These are phyloP conservation scores for Ramphastos sulfuratus DNA, from an alignment of 2,113 vertebrate species.

Conservation along the genomic window DNA sequence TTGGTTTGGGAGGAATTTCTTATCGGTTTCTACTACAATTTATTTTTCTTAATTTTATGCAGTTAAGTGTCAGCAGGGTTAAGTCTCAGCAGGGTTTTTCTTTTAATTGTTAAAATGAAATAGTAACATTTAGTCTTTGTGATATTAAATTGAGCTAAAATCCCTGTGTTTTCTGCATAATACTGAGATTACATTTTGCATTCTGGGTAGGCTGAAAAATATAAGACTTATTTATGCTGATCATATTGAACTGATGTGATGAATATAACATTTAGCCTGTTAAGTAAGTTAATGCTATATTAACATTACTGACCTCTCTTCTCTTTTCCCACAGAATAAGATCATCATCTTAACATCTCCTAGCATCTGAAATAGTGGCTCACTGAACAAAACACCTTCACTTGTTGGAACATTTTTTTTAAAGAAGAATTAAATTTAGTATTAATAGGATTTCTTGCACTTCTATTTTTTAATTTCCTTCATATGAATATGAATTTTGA, in stretches of 20 bases:
- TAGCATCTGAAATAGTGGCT: background rate
- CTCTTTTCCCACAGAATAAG: constrained; percentile 23
- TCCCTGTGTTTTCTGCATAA: background rate
- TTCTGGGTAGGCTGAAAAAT: background rate
- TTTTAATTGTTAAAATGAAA: background rate
- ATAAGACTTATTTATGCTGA: background rate
- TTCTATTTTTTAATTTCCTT: constrained; percentile 8
- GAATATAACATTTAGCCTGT: background rate
- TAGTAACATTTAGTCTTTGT: background rate
- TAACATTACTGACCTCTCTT: background rate
- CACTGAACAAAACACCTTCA: background rate
- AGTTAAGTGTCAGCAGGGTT: too few relatives aligned
- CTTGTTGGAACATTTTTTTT: background rate
- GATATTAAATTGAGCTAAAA: background rate
- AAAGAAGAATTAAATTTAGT: background rate
- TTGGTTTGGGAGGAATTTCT: background rate
- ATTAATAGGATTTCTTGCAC: background rate
- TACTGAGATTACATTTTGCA: background rate
- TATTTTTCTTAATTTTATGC: background rate
- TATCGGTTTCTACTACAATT: background rate
- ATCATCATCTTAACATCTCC: background rate
- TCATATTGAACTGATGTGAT: background rate
- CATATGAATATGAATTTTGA: background rate
- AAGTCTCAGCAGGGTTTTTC: background rate
- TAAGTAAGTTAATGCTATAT: background rate